A percentile compares a stretch with the other conserved stretches of the same genome.
Evolutionary conservation across 1,140 invertebrate species (phyloP).

Genomic region (Aporrectodea caliginosa): DNA sequence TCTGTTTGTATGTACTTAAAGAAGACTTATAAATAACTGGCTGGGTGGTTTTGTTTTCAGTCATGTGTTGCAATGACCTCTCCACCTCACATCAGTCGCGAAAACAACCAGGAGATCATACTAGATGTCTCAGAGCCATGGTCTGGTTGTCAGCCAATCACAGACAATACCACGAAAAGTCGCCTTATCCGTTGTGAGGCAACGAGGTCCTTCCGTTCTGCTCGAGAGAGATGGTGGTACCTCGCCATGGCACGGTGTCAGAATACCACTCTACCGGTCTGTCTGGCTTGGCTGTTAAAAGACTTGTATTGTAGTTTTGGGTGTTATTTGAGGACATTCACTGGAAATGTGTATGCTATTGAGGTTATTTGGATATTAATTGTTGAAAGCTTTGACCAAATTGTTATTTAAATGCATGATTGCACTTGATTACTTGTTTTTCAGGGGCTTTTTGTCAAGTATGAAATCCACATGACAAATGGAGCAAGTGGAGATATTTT

Average conservation of each 20-base stretch:
- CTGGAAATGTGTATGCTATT: no score
- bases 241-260: constrained; percentile 23
- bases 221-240: constrained; percentile 46
- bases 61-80: not conserved
- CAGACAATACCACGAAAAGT: not conserved
- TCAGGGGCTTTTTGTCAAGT: not conserved
- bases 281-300: no score
- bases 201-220: constrained; percentile 37
- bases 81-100: not conserved
- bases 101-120: not conserved
- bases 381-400: no score
- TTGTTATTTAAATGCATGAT: no score
- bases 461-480: not conserved
- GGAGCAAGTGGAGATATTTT: not conserved
- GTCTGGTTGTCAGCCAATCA: not conserved
- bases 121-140: not conserved
- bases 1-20: no score
- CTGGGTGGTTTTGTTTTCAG: not conserved
- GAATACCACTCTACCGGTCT: not conserved
- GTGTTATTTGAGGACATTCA: no score
- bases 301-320: no score
- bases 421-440: no score
- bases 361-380: no score
- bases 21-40: no score
- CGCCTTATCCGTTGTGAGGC: constrained; percentile 43